A percentile compares a stretch with the other conserved stretches of the same genome.
phyloP scores from a whole-genome alignment of 1,140 invertebrate genomes.

The Forficula auricularia region DNA sequence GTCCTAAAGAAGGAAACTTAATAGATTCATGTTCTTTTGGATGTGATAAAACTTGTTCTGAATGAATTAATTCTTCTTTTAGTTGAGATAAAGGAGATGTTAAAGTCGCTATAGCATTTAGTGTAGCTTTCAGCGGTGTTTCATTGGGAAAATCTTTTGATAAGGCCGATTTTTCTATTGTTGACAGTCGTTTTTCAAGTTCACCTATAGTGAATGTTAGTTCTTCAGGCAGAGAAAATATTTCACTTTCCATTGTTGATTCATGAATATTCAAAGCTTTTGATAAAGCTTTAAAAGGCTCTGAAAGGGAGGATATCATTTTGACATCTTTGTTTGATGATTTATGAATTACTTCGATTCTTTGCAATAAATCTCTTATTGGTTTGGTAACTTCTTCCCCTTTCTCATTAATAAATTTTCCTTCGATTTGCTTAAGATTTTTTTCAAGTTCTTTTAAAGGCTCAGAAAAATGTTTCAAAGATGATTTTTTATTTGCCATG shows the following conservation, averaged over 20 bases:
- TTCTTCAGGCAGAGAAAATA: background rate
- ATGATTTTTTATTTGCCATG: too few relatives aligned
- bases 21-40: constrained; percentile 24
- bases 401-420: background rate
- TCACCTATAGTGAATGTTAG: background rate
- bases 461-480: background rate
- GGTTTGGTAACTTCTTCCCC: background rate
- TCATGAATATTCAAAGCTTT: constrained; percentile 17
- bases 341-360: constrained; percentile 25
- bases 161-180: constrained; percentile 13
- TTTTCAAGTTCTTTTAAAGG: constrained; percentile 5
- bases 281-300: constrained; percentile 23
- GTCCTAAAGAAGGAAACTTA: constrained; percentile 30
- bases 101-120: background rate
- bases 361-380: background rate
- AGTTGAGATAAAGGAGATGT: background rate
- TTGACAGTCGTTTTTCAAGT: background rate
- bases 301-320: constrained; percentile 8
- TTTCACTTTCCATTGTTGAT: background rate
- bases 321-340: constrained; percentile 14
- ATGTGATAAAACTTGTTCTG: constrained; percentile 23
- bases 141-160: background rate
- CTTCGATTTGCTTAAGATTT: constrained; percentile 3
- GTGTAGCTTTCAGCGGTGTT: background rate
- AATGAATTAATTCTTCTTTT: background rate